These are phyloP conservation scores for Steromphala cineraria DNA, from an alignment of 2,888 invertebrate genomes.

Conservation along the genomic window DNA sequence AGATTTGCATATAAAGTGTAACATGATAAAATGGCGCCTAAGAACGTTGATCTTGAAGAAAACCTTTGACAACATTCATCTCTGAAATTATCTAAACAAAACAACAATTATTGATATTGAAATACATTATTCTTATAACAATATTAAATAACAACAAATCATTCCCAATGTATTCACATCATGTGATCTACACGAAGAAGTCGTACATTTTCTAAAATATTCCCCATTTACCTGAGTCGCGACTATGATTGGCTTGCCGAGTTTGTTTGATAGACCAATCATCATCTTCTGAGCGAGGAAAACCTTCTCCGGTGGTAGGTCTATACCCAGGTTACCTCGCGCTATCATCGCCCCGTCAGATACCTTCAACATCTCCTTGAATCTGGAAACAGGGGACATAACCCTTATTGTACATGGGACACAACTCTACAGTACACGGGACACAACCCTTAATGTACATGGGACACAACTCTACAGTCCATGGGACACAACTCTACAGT, in stretches of 20 bases:
- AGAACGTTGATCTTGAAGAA: too few species aligned
- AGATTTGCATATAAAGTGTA: too few species aligned
- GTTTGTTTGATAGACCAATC: conserved; percentile 93
- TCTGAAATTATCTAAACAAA: too few species aligned
- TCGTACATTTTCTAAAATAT: background rate
- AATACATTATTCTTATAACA: too few species aligned
- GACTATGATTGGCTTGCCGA: conserved; percentile 97
- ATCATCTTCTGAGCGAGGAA: conserved; percentile 98
- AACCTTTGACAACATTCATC: too few species aligned
- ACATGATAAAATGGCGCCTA: too few species aligned
- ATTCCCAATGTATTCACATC: background rate
- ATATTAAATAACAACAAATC: too few species aligned
- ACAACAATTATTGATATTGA: too few species aligned
- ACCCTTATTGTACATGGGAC: background rate
- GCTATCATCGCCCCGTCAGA: conserved; percentile 99
- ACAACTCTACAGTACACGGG: too few species aligned
- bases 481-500: too few species aligned
- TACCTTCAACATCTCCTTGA: conserved; percentile 93
- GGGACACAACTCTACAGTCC: too few species aligned
- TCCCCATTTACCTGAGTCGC: conserved; percentile 82
- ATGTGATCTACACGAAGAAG: background rate
- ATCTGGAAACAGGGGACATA: conserved; percentile 60
- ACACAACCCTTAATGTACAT: too few species aligned
- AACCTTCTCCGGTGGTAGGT: conserved; percentile 90
- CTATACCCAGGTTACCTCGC: conserved; percentile 96